phyloP scores from a whole-genome alignment of 2,888 invertebrate genomes.

The Chloromyia formosa region DNA sequence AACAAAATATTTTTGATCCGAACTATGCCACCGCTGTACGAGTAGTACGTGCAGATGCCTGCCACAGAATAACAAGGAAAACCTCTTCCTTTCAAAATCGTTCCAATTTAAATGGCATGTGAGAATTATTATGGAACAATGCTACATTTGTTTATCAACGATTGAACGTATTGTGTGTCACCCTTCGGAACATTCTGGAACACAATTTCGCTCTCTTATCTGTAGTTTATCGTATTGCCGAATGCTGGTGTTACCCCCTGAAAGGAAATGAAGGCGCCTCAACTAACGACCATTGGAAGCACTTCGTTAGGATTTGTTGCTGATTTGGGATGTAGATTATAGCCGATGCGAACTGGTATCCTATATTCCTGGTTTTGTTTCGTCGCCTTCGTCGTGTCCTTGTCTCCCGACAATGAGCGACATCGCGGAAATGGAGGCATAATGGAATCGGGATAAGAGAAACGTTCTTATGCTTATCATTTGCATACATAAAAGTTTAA shows the following conservation, averaged over 20 bases:
- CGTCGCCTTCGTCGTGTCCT: neutral
- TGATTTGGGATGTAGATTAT: conserved; percentile 44
- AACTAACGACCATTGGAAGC: conserved; percentile 43
- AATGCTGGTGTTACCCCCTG: conserved; percentile 25
- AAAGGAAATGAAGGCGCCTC: conserved; percentile 45
- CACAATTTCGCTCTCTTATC: conserved; percentile 41
- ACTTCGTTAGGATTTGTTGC: conserved; percentile 47
- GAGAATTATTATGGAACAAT: conserved; percentile 46
- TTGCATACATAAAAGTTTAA: conserved; percentile 33
- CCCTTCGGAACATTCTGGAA: neutral
- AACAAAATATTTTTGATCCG: neutral
- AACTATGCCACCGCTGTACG: neutral
- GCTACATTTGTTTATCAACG: conserved; percentile 48
- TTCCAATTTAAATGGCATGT: conserved; percentile 43
- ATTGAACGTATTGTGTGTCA: conserved; percentile 48
- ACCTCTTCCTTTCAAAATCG: conserved; percentile 37
- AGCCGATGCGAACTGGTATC: neutral
- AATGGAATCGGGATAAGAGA: conserved; percentile 19
- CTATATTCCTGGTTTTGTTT: no score
- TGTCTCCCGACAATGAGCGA: neutral
- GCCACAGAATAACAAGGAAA: neutral
- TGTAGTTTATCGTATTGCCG: conserved; percentile 43
- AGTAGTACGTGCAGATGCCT: neutral
- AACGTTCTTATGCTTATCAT: conserved; percentile 23
- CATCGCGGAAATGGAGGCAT: neutral